These are phyloP conservation scores for Anisognathus igniventris DNA, from an alignment of 2,797 vertebrate genomes.

Conservation along the genomic window DNA sequence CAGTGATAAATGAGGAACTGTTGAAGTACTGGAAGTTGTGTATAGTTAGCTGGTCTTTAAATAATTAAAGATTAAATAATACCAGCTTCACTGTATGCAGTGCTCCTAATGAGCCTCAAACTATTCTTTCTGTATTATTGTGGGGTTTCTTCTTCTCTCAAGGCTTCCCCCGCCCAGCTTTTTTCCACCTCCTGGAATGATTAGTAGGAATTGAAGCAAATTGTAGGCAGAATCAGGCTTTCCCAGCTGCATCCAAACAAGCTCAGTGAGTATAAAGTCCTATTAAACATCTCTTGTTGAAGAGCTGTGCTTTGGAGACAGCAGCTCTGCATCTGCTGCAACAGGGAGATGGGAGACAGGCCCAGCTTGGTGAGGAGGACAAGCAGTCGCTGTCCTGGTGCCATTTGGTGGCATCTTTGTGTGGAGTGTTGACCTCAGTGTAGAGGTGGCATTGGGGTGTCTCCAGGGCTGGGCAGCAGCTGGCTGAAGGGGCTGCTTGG, in stretches of 20 bases:
- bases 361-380: not conserved
- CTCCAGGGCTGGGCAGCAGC: not conserved
- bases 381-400: fast-evolving
- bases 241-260: not conserved
- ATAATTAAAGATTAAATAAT: slow-evolving; percentile 32
- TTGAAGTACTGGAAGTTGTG: not conserved
- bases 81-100: not conserved
- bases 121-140: not conserved
- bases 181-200: not conserved
- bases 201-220: not conserved
- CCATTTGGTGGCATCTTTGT: fast-evolving
- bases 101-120: not conserved
- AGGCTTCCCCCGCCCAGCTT: not conserved
- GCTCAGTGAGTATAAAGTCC: not conserved
- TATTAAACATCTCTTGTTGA: fast-evolving
- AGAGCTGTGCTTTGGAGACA: not conserved
- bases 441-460: not conserved
- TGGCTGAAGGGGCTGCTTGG: not conserved
- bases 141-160: not conserved
- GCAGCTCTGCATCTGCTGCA: not conserved
- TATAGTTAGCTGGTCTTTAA: not conserved
- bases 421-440: fast-evolving
- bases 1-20: not conserved
- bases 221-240: not conserved
- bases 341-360: not conserved